Conservation (phyloP, 1,140 invertebrate species). For the Agrilus planipennis region DNA sequence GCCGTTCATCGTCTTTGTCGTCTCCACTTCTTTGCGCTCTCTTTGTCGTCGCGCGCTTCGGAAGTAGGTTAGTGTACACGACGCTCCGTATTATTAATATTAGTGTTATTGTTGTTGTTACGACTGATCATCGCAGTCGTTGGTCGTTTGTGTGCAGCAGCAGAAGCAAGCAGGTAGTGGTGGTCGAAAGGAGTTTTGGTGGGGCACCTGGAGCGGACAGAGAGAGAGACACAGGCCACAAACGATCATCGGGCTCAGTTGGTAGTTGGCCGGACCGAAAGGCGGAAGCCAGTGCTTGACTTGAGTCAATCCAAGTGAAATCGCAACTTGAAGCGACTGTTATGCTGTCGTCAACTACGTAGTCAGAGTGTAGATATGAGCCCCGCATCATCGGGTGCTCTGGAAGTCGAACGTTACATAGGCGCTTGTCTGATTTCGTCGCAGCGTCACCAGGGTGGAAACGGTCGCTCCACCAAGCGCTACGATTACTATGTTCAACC, state of each 20-base stretch:
- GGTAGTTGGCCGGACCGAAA: neutral
- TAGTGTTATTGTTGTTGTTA: too few relatives aligned
- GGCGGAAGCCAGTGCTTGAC: neutral
- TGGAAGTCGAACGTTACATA: slow-evolving; percentile 54
- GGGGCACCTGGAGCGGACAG: neutral
- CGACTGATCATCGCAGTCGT: too few relatives aligned
- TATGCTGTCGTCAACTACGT: slow-evolving; percentile 2
- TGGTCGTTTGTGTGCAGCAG: too few relatives aligned
- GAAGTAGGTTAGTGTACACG: slow-evolving; percentile 33
- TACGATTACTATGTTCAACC: too few relatives aligned
- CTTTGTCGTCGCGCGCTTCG: slow-evolving; percentile 33
- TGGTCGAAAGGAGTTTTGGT: neutral
- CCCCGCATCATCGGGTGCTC: slow-evolving; percentile 42
- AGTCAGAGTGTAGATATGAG: slow-evolving; percentile 35
- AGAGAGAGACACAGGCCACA: neutral
- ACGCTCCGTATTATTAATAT: neutral
- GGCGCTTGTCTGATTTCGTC: slow-evolving; percentile 50
- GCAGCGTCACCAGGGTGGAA: slow-evolving; percentile 32
- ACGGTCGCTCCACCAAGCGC: slow-evolving; percentile 22
- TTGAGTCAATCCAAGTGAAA: neutral
- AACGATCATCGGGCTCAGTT: neutral
- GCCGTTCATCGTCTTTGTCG: too few relatives aligned
- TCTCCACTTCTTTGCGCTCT: slow-evolving; percentile 30
- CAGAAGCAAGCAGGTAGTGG: too few relatives aligned
- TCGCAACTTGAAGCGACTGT: slow-evolving; percentile 8